Percentiles rank a stretch among this genome's conserved stretches.
These are phyloP conservation scores for Athetis lepigone DNA, from an alignment of 2,888 invertebrate species.

Conservation along the genomic window DNA sequence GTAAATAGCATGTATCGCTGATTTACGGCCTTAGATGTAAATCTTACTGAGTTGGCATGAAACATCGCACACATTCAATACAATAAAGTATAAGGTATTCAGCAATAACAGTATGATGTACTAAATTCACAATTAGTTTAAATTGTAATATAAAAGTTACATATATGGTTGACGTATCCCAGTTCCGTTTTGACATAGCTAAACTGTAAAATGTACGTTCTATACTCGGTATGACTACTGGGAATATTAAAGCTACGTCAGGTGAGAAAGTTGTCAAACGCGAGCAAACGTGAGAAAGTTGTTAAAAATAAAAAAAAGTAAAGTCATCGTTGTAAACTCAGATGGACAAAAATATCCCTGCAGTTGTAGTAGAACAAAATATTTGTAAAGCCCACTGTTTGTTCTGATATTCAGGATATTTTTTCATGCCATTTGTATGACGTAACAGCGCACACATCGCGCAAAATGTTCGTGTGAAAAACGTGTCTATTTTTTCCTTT, in stretches of 20 bases:
- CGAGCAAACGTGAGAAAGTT: not conserved
- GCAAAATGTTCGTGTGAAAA: conserved; percentile 4
- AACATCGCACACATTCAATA: no score
- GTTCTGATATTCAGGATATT: conserved; percentile 1
- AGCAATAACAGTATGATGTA: no score
- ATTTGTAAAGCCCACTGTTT: conserved; percentile 5
- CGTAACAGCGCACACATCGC: not conserved
- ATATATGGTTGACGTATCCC: no score
- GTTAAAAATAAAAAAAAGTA: not conserved
- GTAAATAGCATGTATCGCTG: no score
- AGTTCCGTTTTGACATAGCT: no score
- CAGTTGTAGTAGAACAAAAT: conserved; percentile 3
- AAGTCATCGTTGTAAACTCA: not conserved
- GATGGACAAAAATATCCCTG: not conserved
- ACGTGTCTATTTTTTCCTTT: conserved; percentile 17
- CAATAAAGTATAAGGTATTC: no score
- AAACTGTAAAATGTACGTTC: no score
- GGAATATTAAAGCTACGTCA: not conserved
- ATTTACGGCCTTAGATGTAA: no score
- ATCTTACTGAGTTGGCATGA: no score
- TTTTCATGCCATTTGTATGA: conserved; percentile 8
- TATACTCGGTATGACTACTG: not conserved
- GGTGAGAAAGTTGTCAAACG: not conserved
- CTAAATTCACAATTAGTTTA: no score
- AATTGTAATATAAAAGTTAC: no score